These are phyloP conservation scores for Smithornis capensis DNA, from an alignment of 2,113 vertebrate genomes.

Conservation along the genomic window DNA sequence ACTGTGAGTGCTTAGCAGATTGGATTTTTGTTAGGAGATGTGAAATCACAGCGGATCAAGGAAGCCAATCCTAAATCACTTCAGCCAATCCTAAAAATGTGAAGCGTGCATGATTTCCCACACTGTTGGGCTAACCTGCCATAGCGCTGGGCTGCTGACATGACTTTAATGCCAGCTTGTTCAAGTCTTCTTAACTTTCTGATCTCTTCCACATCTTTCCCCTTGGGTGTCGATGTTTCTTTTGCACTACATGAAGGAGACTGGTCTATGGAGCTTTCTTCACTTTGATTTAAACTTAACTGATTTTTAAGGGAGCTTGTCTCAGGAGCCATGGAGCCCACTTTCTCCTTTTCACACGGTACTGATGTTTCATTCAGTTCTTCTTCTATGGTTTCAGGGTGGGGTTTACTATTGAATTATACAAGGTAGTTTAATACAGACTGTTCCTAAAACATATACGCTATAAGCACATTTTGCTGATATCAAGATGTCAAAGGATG, in stretches of 20 bases:
- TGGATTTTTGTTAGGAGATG: slow-evolving; percentile 19
- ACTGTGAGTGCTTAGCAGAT: neutral
- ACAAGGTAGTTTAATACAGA: slow-evolving; percentile 58
- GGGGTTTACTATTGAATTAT: slow-evolving; percentile 75
- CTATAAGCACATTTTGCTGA: neutral
- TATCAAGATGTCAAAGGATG: neutral
- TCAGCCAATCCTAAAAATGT: neutral
- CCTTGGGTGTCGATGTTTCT: slow-evolving; percentile 47
- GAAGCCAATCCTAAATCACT: neutral
- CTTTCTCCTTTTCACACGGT: slow-evolving; percentile 48
- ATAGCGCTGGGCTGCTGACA: slow-evolving; percentile 86
- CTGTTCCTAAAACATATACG: neutral
- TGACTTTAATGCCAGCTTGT: slow-evolving; percentile 89
- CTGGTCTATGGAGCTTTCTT: slow-evolving; percentile 50
- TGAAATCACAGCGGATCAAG: neutral
- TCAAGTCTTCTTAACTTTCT: slow-evolving; percentile 81
- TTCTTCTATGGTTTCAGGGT: slow-evolving; percentile 79
- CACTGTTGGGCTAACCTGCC: slow-evolving; percentile 83
- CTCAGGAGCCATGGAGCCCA: neutral
- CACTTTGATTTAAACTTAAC: neutral
- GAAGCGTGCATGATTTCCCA: slow-evolving; percentile 47
- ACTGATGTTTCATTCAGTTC: slow-evolving; percentile 69
- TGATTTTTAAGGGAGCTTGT: neutral
- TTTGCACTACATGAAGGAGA: slow-evolving; percentile 41
- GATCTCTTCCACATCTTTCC: slow-evolving; percentile 72